Percentiles rank a stretch among this genome's conserved stretches.
phyloP scores from a whole-genome alignment of 2,113 vertebrate species.

The Heloderma charlesbogerti region DNA sequence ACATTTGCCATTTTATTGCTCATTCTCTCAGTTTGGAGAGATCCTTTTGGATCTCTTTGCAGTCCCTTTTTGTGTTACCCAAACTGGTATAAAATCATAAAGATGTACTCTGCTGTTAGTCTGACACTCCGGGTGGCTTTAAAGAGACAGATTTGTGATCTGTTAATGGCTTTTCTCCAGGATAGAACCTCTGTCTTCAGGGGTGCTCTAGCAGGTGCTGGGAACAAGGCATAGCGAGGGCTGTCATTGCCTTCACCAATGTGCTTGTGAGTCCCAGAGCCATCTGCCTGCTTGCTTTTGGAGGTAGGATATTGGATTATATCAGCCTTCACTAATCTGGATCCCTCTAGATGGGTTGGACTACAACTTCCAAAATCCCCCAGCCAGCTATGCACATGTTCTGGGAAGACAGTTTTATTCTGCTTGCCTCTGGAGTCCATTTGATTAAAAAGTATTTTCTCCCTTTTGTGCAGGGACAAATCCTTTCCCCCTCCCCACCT shows the following conservation, averaged over 20 bases:
- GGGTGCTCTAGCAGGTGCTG: not conserved
- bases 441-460: slow-evolving; percentile 37
- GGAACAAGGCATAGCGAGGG: not conserved
- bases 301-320: not conserved
- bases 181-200: not conserved
- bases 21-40: too few relatives aligned
- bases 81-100: not conserved
- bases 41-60: too few relatives aligned
- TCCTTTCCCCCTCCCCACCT: not conserved
- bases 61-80: too few relatives aligned
- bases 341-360: too few relatives aligned
- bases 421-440: not conserved
- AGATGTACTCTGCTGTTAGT: not conserved
- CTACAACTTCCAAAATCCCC: too few relatives aligned
- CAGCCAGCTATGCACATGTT: not conserved
- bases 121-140: not conserved
- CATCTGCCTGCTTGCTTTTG: too few relatives aligned
- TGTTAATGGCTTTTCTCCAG: not conserved
- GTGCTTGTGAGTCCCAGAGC: not conserved
- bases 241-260: not conserved
- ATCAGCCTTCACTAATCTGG: too few relatives aligned
- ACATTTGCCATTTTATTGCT: too few relatives aligned
- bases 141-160: not conserved
- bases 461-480: not conserved
- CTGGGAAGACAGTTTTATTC: not conserved